A percentile compares a stretch with the other conserved stretches of the same genome.
Conservation (phyloP, 2,113 vertebrate genomes). For the Columba livia region DNA sequence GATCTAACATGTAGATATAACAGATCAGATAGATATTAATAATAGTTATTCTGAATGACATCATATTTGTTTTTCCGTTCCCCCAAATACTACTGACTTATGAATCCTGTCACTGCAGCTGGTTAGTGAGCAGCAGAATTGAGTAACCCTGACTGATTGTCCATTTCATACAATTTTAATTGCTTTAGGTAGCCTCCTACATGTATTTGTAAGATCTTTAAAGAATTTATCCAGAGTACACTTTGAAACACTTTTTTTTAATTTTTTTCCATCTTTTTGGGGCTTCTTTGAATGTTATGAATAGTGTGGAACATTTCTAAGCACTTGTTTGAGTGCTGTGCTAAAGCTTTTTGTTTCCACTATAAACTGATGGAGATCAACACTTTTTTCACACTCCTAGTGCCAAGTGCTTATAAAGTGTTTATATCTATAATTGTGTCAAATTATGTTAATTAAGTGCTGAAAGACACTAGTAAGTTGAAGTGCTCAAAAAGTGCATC, state of each 20-base stretch:
- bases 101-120: not conserved
- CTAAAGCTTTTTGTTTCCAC: slow-evolving; percentile 60
- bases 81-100: not conserved
- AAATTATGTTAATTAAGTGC: slow-evolving; percentile 76
- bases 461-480: slow-evolving; percentile 72
- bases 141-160: not conserved
- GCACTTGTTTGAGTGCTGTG: slow-evolving; percentile 49
- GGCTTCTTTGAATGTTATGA: slow-evolving; percentile 39
- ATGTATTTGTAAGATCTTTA: not conserved
- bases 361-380: slow-evolving; percentile 64
- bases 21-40: not conserved
- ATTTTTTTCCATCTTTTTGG: not conserved
- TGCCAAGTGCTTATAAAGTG: slow-evolving; percentile 73
- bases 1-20: not conserved
- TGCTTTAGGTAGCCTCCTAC: not conserved
- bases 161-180: not conserved
- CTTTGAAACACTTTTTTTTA: not conserved
- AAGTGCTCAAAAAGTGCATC: slow-evolving; percentile 76
- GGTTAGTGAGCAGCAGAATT: not conserved
- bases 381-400: slow-evolving; percentile 71
- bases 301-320: slow-evolving; percentile 40
- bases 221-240: not conserved
- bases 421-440: slow-evolving; percentile 77
- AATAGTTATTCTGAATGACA: not conserved
- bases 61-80: not conserved